Evolutionary conservation across 2,888 invertebrate species (phyloP).

Genomic region (Sphaerophoria taeniata): DNA sequence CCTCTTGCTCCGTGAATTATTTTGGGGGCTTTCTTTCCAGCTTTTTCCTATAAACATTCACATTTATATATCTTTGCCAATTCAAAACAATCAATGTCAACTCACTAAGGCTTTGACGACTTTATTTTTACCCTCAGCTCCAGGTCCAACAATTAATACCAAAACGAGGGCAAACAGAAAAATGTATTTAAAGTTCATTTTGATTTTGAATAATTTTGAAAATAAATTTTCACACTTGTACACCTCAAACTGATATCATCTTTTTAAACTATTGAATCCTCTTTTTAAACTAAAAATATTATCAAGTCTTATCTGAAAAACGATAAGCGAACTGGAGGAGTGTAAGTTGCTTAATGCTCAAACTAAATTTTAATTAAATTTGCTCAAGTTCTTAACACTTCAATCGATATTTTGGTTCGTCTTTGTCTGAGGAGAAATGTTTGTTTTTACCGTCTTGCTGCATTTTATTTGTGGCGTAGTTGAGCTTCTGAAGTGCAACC

Average conservation of each 20-base stretch:
- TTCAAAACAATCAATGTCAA: background rate
- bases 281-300: constrained; percentile 8
- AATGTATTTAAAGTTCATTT: constrained; percentile 65
- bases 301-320: constrained; percentile 11
- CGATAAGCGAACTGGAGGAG: background rate
- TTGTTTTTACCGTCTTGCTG: background rate
- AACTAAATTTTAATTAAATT: constrained; percentile 33
- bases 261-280: background rate
- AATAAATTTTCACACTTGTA: background rate
- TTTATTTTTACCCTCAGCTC: constrained; percentile 55
- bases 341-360: background rate
- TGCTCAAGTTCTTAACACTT: constrained; percentile 19
- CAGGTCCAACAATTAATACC: constrained; percentile 45
- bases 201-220: constrained; percentile 1
- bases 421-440: background rate
- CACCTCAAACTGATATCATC: background rate
- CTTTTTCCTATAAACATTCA: constrained; percentile 38
- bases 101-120: constrained; percentile 57
- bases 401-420: background rate
- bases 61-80: background rate
- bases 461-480: constrained; percentile 14
- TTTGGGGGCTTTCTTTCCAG: constrained; percentile 47
- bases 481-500: background rate
- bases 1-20: constrained; percentile 46
- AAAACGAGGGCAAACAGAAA: constrained; percentile 49